These are phyloP conservation scores for Sparidentex hasta DNA, from an alignment of 2,797 vertebrate species.

Conservation along the genomic window DNA sequence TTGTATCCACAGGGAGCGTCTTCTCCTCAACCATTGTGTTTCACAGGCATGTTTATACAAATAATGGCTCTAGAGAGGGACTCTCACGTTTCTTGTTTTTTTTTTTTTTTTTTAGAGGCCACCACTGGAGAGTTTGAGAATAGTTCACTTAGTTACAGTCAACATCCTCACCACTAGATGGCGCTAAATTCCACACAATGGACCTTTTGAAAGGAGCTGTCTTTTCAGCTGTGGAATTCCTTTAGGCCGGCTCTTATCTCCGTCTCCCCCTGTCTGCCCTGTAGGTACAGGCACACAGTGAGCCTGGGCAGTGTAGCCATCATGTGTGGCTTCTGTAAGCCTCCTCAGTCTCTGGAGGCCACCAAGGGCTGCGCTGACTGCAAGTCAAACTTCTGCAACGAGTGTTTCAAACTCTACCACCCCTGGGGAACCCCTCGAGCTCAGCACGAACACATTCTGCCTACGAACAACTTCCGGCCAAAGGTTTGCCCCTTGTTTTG, in stretches of 20 bases:
- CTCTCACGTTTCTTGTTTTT: no score
- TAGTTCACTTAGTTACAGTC: no score
- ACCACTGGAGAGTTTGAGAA: no score
- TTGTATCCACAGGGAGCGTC: no score
- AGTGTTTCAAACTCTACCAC: conserved; percentile 98
- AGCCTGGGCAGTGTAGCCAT: conserved; percentile 92
- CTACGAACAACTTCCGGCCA: conserved; percentile 95
- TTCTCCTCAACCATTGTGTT: no score
- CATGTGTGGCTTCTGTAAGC: conserved; percentile 96
- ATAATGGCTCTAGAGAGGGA: no score
- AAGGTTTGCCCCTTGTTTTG: conserved; percentile 87
- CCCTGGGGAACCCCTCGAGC: conserved; percentile 98
- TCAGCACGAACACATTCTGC: conserved; percentile 95
- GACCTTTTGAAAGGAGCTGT: conserved; percentile 1
- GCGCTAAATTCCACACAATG: no score
- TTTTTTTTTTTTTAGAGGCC: no score
- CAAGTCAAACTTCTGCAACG: conserved; percentile 96
- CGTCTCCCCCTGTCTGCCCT: conserved; percentile 27
- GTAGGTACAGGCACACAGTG: conserved; percentile 91
- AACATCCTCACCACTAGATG: no score
- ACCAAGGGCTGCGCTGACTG: conserved; percentile 98
- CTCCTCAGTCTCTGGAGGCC: conserved; percentile 92
- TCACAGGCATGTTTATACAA: no score
- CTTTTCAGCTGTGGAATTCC: conserved; percentile 7
- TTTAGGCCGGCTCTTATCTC: conserved; percentile 24